These are phyloP conservation scores for Galeopsomyia nigrocyanea DNA, from an alignment of 2,888 invertebrate species.

Conservation along the genomic window DNA sequence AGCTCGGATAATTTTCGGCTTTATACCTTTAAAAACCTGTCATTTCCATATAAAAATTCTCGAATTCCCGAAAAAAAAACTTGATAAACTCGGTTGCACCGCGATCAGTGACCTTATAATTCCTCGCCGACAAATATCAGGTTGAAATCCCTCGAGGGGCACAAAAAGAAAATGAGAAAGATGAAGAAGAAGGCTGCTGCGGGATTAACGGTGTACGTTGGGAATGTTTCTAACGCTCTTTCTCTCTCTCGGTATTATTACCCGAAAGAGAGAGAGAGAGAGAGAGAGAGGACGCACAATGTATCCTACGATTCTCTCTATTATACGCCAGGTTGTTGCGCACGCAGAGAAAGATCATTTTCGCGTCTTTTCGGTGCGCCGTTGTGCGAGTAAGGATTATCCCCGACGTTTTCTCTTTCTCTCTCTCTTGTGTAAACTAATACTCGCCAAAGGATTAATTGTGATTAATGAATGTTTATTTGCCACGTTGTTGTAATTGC, in stretches of 20 bases:
- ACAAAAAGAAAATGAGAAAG: not conserved
- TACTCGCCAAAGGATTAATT: conserved; percentile 18
- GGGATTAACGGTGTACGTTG: conserved; percentile 43
- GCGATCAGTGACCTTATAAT: conserved; percentile 38
- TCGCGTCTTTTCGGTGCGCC: conserved; percentile 18
- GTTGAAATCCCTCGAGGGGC: conserved; percentile 24
- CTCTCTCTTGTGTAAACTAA: conserved; percentile 7
- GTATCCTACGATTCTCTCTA: conserved; percentile 20
- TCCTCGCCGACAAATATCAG: conserved; percentile 40
- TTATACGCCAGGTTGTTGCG: not conserved
- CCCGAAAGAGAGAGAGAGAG: conserved; percentile 10
- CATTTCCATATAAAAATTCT: too few species aligned
- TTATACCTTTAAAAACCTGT: too few species aligned
- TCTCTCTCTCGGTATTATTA: conserved; percentile 4
- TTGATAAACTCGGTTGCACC: not conserved
- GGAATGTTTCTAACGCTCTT: conserved; percentile 31
- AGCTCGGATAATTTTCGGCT: too few species aligned
- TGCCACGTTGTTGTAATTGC: too few species aligned
- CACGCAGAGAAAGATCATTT: conserved; percentile 15
- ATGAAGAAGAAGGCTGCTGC: conserved; percentile 17
- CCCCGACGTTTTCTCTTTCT: conserved; percentile 18
- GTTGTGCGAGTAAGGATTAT: not conserved
- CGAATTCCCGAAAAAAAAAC: too few species aligned
- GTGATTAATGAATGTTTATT: conserved; percentile 15
- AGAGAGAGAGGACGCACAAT: conserved; percentile 13